Evolutionary conservation across 2,888 invertebrate species (phyloP).

Genomic region (Neria commutata): DNA sequence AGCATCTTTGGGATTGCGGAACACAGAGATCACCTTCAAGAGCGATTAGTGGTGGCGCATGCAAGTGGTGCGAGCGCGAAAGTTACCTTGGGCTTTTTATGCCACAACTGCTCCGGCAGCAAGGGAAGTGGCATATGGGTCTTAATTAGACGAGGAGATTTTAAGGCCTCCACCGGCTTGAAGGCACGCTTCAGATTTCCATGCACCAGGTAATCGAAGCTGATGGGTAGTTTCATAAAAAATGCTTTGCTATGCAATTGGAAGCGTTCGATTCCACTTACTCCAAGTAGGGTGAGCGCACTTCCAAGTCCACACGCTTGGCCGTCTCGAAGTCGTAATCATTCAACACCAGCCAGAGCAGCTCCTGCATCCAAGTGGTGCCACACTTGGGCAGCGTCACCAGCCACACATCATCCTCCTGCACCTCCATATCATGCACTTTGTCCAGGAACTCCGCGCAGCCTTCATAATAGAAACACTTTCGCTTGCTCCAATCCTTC

Average conservation of each 20-base stretch:
- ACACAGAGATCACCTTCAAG: conserved; percentile 75
- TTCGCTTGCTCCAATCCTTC: conserved; percentile 42
- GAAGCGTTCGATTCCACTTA: too few relatives aligned
- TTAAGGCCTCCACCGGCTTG: conserved; percentile 24
- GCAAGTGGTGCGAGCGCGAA: too few relatives aligned
- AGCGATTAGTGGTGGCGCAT: too few relatives aligned
- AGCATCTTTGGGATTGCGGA: conserved; percentile 82
- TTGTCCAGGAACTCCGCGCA: conserved; percentile 22
- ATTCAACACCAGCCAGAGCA: conserved; percentile 50
- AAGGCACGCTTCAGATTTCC: conserved; percentile 27
- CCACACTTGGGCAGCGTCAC: conserved; percentile 51
- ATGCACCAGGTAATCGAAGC: conserved; percentile 31
- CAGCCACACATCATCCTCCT: conserved; percentile 53
- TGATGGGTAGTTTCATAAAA: too few relatives aligned
- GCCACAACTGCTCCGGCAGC: conserved; percentile 47
- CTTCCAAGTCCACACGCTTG: conserved; percentile 33
- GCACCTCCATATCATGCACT: conserved; percentile 43
- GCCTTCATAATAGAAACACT: conserved; percentile 20
- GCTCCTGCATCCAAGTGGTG: conserved; percentile 58
- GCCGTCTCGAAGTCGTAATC: conserved; percentile 49
- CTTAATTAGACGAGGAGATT: conserved; percentile 49
- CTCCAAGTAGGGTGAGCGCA: conserved; percentile 50
- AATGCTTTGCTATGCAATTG: too few relatives aligned
- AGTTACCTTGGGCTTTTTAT: conserved; percentile 46
- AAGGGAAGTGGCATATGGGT: conserved; percentile 44